Conservation (phyloP, 1,140 invertebrate species). For the Lucilia cuprina region DNA sequence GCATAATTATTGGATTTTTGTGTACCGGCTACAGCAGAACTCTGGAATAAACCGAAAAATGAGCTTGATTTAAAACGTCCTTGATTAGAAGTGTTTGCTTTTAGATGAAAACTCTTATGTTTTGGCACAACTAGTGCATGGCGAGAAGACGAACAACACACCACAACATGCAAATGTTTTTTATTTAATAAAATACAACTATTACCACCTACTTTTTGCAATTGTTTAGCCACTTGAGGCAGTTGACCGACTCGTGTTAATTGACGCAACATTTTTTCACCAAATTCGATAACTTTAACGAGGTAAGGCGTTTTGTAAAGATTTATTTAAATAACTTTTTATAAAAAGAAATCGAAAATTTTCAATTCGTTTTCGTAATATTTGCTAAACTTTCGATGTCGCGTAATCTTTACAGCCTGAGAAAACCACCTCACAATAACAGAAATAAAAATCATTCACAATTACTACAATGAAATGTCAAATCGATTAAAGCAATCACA, state of each 20-base stretch:
- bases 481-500: background rate
- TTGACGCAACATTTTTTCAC: slow-evolving; percentile 56
- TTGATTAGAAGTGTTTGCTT: slow-evolving; percentile 21
- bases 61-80: slow-evolving; percentile 53
- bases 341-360: background rate
- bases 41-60: slow-evolving; percentile 63
- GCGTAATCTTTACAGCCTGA: background rate
- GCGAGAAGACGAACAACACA: background rate
- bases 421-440: background rate
- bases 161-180: slow-evolving; percentile 35
- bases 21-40: slow-evolving; percentile 50
- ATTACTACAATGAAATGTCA: background rate
- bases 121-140: background rate
- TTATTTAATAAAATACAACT: background rate
- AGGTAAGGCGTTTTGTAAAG: slow-evolving; percentile 23
- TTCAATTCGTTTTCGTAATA: background rate
- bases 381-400: background rate
- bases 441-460: background rate
- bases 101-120: background rate
- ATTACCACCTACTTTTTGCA: slow-evolving; percentile 60
- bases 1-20: slow-evolving; percentile 60
- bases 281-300: slow-evolving; percentile 16
- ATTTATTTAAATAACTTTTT: background rate
- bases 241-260: slow-evolving; percentile 57
- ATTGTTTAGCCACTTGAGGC: slow-evolving; percentile 58